Evolutionary conservation across 23 tunicate genomes (phyloP), one percentile per base, ranked within the genome.

Genomic region (Phallusia fumigata): DNA sequence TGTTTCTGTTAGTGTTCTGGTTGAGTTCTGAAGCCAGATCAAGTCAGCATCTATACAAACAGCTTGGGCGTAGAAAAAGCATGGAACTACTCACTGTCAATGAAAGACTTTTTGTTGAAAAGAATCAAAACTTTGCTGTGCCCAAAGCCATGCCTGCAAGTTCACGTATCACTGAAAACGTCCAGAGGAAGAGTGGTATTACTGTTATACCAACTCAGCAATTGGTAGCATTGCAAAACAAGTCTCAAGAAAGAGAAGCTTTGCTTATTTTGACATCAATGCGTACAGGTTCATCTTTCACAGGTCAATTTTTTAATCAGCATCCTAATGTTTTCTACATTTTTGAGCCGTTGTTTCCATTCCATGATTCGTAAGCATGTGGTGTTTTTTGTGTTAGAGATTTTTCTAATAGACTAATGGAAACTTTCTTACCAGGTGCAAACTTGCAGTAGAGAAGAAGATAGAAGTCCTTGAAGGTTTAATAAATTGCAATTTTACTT

Each of bases 311-410:
- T 13, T 85, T 85, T 45, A 85, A 85, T 78, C 88, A 85, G 65
- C 72, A 85, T 78, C 88, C 88, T 52, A 73, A 81, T 26, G 65
- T 85, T 30, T 85, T 85, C 65, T 85, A 85, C 69, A 77, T 78
- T 33, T 85, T 85, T 78, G 88, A 85, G 30, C 88, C 88, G n/a
- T 32, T 85, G 44, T 85, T 85, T 79, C 83, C 83, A 65, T 79
- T 85, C 26, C 83, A 85, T 36, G 88, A 85, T 49, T 52, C 47
- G 88, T 85, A 79, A 78, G 88, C 64, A n/a, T n/a, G n/a, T n/a
- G n/a, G 36, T 30, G 8, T 58, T 24, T 58, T 58, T 58, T 58
- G 28, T 24, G 28, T 16, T n/a, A n/a, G n/a, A 58, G 69, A 6
- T 58, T 22, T 58, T 3, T 24, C 3, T 58, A 6, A 1, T 6